Evolutionary conservation across 2,113 vertebrate genomes (phyloP).

Genomic region (Haplotaxodon microlepis): DNA sequence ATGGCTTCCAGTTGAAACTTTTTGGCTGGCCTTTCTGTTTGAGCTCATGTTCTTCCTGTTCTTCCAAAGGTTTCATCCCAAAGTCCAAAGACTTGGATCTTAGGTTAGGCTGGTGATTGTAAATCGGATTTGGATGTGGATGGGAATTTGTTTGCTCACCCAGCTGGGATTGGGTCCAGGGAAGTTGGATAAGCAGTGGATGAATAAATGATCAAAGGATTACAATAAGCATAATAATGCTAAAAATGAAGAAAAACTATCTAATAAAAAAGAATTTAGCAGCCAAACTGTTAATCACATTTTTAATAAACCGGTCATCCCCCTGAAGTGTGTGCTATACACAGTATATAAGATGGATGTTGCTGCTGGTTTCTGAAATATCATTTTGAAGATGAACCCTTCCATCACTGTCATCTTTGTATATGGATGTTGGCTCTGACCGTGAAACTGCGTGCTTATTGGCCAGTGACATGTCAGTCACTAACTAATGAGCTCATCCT

Average conservation of each 20-base stretch:
- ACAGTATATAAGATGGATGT: background rate
- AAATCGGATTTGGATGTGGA: background rate
- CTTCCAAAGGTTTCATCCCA: background rate
- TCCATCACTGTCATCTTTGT: background rate
- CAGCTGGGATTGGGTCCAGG: background rate
- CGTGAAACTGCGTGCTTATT: background rate
- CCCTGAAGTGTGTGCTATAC: background rate
- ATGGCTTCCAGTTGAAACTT: background rate
- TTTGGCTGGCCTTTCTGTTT: background rate
- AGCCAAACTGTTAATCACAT: background rate
- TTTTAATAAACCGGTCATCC: background rate
- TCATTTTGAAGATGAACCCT: background rate
- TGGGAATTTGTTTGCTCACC: background rate
- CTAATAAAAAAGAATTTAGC: background rate
- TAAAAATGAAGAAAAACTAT: accelerated
- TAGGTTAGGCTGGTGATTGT: background rate
- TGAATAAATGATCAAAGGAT: background rate
- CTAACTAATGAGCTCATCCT: background rate
- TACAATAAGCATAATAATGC: background rate
- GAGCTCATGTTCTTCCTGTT: background rate
- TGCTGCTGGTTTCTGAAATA: background rate
- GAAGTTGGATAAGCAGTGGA: background rate
- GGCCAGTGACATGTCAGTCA: background rate
- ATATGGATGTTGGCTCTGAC: background rate
- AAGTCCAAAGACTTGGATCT: background rate